Base-by-base conservation (phyloP, 2,113 vertebrate genomes). In the Ornithorhynchus anatinus region DNA sequence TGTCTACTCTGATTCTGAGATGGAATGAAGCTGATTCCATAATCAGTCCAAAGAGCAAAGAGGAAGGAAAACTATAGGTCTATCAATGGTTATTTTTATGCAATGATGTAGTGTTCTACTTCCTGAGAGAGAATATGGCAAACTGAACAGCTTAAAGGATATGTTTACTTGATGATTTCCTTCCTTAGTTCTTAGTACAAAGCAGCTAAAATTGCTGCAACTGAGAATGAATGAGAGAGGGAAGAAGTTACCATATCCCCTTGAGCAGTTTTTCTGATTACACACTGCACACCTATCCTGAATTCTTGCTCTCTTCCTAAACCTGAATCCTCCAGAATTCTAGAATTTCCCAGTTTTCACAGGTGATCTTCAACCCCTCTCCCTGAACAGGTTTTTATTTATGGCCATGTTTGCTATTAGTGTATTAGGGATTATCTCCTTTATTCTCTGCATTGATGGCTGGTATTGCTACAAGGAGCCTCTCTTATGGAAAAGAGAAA, bases 141-240 rank as follows among this genome's bases (percentile, higher is more conserved):
- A 65, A 61, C 14, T 40, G 32, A 61, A 45, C 32, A 38, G n/a
- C 45, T 79, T 63, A 51, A 72, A 56, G 33, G 69, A 57, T 60
- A 52, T 59, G 57, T 66, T 64, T 62, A 38, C 66, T 60, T 68
- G 72, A 31, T 72, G 48, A 31, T 57, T 62, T 54, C 65, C 50
- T 67, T 61, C 72, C 53, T 64, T 43, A 80, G 33, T 72, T 77
- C 20, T 75, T 50, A 42, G 72, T 72, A 54, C 37, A 67, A 75
- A 59, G 52, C 47, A 38, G 47, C 33, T 68, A 69, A 31, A 51
- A 61, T 69, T 72, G 51, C 14, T 22, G 43, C 10, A 14, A 40
- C 43, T 54, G 13, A n/a, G n/a, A n/a, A n/a, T 58, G 20, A 72
- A 23, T 51, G 20, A 44, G 50, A 63, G 22, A 27, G 43, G n/a